Base-by-base conservation (phyloP, 1,140 invertebrate species). In the Drosophila prosaltans region DNA sequence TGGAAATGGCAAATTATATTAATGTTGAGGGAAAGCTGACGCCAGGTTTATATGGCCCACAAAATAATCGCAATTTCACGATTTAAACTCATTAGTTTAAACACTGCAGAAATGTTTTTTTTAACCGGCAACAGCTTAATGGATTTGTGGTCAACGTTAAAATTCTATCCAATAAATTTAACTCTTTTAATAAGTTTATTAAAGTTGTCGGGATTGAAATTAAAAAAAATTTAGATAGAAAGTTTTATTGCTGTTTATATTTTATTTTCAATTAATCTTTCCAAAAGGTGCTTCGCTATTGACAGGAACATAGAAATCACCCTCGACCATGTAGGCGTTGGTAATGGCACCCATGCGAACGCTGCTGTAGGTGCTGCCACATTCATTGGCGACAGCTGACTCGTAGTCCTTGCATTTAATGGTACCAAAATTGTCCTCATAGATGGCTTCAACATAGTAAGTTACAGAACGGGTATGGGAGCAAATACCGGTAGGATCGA, bases 381-480 rank as follows among this genome's bases (percentile, higher is more conserved):
- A 92, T 0, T 79, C 16, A 5, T 91, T 81, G 6, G 71, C 62
- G 5, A 90, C 73, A 0, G 86, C 90, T n/a, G 55, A 39, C 59
- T 80, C 60, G 6, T 90, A 91, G 40, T 88, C 69, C 5, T 16
- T 8, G 68, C 91, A 92, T 28, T 68, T 75, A 1, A 84, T 63
- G n/a, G 43, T 69, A 0, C 80, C 80, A 6, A 91, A 91, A 63
- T 76, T 81, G 5, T 91, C 59, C 41, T 74, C 7, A 6, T 41
- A 30, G 3, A 91, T 57, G 4, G 90, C 81, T 90, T 95, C 95
- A 1, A 93, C 91, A 72, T 94, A 95, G 71, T 94, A 95, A 78
- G 92, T 88, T 41, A 94, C 94, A 3, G 95, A 93, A 0, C 93
- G 92, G 1, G 62, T 66, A 72, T 94, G 94, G 21, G 93, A 79